Evolutionary conservation across 2,797 vertebrate species (phyloP).

Genomic region (Lepus townsendii): DNA sequence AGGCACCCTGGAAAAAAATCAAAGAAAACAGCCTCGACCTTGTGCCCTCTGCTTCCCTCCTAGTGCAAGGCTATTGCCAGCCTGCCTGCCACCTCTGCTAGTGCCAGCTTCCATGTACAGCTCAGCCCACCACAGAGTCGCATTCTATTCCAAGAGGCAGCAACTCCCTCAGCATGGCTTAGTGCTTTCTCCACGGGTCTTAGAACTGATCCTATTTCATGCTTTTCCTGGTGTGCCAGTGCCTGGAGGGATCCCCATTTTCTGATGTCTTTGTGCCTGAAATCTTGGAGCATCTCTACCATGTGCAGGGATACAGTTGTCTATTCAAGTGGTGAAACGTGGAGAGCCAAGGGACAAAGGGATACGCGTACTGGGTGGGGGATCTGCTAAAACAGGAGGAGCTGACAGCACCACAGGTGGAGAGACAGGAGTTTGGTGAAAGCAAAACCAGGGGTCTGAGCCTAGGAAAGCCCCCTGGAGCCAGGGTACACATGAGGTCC

Average conservation of each 20-base stretch:
- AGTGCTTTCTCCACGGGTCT: background rate
- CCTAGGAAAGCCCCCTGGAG: background rate
- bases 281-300: background rate
- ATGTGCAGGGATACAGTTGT: background rate
- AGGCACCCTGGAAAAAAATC: slow-evolving; percentile 68
- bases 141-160: background rate
- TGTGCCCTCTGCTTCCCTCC: background rate
- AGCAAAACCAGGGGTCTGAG: background rate
- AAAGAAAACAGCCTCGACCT: slow-evolving; percentile 50
- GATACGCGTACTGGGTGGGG: background rate
- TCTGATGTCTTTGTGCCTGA: background rate
- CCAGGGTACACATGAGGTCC: background rate
- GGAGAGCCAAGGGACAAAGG: background rate
- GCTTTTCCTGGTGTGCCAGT: background rate
- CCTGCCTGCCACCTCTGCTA: background rate
- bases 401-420: background rate
- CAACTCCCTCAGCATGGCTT: background rate
- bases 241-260: background rate
- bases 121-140: background rate
- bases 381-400: slow-evolving; percentile 25
- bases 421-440: background rate
- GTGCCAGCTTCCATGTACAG: background rate
- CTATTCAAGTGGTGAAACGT: slow-evolving; percentile 35
- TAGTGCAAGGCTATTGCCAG: background rate
- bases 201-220: background rate